phyloP scores from a whole-genome alignment of 2,113 vertebrate species.

The Elachura formosa region DNA sequence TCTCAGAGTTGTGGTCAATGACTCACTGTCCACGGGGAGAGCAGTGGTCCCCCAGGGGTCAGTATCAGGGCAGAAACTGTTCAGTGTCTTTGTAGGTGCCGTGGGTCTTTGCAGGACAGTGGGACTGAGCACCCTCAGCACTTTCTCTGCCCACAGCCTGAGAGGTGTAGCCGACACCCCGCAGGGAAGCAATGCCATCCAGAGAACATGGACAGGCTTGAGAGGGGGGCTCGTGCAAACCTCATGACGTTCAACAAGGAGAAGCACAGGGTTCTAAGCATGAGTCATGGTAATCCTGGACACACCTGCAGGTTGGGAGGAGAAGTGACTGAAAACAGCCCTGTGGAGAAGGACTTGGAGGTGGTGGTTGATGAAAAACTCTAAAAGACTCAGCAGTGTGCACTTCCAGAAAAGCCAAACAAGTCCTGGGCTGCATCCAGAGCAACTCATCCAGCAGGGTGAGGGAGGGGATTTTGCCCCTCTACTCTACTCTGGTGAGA shows the following conservation, averaged over 20 bases:
- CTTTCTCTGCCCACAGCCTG: not conserved
- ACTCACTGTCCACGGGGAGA: accelerated
- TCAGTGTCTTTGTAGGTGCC: no score
- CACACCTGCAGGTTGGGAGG: no score
- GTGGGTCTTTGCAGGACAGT: no score
- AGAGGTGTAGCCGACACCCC: not conserved
- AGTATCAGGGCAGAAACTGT: not conserved
- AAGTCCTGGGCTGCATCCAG: not conserved
- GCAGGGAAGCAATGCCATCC: not conserved
- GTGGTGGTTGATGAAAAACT: not conserved
- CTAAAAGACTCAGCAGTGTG: accelerated
- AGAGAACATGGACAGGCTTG: not conserved
- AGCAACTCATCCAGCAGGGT: accelerated
- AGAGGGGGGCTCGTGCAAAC: not conserved
- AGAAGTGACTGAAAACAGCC: no score
- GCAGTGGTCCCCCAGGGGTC: not conserved
- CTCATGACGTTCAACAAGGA: not conserved
- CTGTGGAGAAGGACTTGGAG: not conserved
- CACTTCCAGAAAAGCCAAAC: accelerated
- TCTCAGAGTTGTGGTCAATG: not conserved
- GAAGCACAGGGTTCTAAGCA: not conserved
- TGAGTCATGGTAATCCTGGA: not conserved
- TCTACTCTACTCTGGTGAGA: not conserved
- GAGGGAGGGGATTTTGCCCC: not conserved
- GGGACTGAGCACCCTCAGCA: not conserved